Base-by-base conservation (phyloP, 2,888 invertebrate genomes). In the Caenorhabditis zanzibari region DNA sequence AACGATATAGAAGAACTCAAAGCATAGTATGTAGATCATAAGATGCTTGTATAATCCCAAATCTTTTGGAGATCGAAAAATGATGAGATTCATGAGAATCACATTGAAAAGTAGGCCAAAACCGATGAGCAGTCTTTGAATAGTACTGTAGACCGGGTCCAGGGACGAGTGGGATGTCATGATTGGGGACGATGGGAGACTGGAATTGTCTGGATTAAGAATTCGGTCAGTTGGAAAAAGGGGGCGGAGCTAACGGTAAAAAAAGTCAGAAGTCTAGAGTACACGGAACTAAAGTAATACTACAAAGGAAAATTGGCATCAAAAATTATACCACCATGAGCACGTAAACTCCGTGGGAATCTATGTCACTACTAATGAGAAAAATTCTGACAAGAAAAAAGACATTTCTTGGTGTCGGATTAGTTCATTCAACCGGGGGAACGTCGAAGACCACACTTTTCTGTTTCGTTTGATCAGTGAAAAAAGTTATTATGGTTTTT, bases 21-120 rank as follows among this genome's bases (percentile, higher is more conserved):
- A 74, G 5, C 49, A 32, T 6, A 63, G 41, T 3, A 54, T 49
- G 52, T 61, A 73, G n/a, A 61, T 12, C 73, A 73, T 61, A 9
- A 73, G 52, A 19, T 19, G 35, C 54, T 74, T 74, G 54, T 74
- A 74, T 12, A 54, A 32, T 22, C 74, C 74, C 6, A 74, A 32
- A 10, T 52, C 44, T 54, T 52, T 32, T 5, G 74, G 74, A 9
- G 74, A 63, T 63, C 54, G 24, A 16, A 52, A 54, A 2, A 74
- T 32, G 24, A 74, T 54, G n/a, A 74, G 47, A 19, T 47, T 47
- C 19, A 47, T 47, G 19, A 47, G 19, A 47, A 47, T 47, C 47
- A 47, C 1, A 14, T 47, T 47, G 47, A 19, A 47, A 5, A 47
- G 5, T 47, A 47, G 19, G 5, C 47, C 47, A 19, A 47, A 19